Percentiles rank a stretch among this genome's conserved stretches.
These are phyloP conservation scores for Crotalus helleri DNA, from an alignment of 2,113 vertebrate genomes.

Conservation along the genomic window DNA sequence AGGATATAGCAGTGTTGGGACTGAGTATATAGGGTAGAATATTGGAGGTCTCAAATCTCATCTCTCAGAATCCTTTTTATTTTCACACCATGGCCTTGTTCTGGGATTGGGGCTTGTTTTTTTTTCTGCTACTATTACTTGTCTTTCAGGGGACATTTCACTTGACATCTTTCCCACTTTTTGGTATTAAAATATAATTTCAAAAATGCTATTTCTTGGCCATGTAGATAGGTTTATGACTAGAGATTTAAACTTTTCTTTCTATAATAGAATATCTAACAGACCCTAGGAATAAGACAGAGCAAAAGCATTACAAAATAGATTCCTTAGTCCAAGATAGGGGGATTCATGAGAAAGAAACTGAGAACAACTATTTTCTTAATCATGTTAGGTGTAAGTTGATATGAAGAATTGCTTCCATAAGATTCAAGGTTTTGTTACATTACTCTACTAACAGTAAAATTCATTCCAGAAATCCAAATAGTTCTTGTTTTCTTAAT, in stretches of 20 bases:
- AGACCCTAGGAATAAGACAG: not conserved
- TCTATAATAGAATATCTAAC: not conserved
- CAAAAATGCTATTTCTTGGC: not conserved
- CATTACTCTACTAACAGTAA: not conserved
- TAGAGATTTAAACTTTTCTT: not conserved
- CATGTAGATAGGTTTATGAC: not conserved
- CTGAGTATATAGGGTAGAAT: not conserved
- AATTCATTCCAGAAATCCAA: not conserved
- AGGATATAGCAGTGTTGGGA: not conserved
- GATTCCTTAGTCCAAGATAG: not conserved
- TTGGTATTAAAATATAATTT: not conserved
- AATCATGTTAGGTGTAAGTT: not conserved
- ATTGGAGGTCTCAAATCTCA: not conserved
- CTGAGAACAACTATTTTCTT: not conserved
- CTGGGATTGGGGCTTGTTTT: not conserved
- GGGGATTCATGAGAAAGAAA: not conserved
- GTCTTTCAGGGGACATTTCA: not conserved
- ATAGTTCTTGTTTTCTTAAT: not conserved
- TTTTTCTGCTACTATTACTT: not conserved
- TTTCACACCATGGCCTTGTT: not conserved
- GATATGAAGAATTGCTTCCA: not conserved
- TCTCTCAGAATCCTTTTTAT: not conserved
- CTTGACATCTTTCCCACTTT: not conserved
- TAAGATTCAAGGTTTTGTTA: not conserved
- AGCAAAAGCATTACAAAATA: not conserved